A percentile compares a stretch with the other conserved stretches of the same genome.
Conservation (phyloP, 2,113 vertebrate genomes). For the Sturnira hondurensis region DNA sequence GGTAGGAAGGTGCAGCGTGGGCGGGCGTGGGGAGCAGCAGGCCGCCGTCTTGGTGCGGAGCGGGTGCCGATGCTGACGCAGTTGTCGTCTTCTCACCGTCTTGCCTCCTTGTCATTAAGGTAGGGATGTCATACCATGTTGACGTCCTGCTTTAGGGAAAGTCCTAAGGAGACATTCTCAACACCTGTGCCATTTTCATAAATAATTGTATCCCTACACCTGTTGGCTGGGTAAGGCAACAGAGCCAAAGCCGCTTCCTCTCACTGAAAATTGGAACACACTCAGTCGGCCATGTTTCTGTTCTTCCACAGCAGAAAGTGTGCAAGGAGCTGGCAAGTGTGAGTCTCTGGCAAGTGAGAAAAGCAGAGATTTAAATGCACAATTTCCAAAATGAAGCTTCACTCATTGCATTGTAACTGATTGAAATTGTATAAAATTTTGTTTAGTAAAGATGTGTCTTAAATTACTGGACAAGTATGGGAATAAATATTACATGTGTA, state of each 20-base stretch:
- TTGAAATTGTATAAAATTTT: neutral
- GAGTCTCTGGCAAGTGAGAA: neutral
- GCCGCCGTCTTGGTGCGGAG: neutral
- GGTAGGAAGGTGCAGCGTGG: no score
- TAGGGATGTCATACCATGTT: neutral
- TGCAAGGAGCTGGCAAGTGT: neutral
- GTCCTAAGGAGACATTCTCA: no score
- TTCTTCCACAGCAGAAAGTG: neutral
- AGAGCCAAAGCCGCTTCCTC: constrained; percentile 24
- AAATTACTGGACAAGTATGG: neutral
- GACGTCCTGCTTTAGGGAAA: neutral
- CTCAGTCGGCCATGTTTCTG: neutral
- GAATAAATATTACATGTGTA: neutral
- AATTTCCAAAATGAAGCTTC: neutral
- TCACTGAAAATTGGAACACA: constrained; percentile 15
- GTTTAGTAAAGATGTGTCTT: neutral
- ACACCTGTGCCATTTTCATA: constrained; percentile 25
- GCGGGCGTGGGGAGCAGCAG: neutral
- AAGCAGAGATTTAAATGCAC: neutral
- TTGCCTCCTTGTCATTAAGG: neutral
- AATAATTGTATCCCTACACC: neutral
- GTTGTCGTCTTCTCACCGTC: neutral
- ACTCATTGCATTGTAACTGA: neutral
- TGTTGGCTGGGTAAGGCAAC: neutral
- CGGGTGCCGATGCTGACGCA: neutral